Evolutionary conservation across 2,888 invertebrate genomes (phyloP).

Genomic region (Nyleta sp.): DNA sequence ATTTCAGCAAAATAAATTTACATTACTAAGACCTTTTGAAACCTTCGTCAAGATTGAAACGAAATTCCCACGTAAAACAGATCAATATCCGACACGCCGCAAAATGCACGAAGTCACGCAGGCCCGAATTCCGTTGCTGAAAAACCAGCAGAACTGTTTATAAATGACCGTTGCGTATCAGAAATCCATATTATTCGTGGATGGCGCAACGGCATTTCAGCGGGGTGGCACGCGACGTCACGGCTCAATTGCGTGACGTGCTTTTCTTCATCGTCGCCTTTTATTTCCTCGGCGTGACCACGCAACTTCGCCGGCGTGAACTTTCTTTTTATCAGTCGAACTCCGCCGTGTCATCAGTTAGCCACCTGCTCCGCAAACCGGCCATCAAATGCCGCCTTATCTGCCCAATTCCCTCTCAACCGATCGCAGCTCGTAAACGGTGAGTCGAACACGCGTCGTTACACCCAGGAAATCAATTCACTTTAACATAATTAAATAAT

Average conservation of each 20-base stretch:
- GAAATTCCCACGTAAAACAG: too few species aligned
- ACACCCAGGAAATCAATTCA: too few species aligned
- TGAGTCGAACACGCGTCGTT: background rate
- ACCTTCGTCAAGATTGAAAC: too few species aligned
- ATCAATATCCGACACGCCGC: too few species aligned
- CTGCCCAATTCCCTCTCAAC: background rate
- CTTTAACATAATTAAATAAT: too few species aligned
- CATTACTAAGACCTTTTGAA: too few species aligned
- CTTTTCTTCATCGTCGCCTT: conserved; percentile 50
- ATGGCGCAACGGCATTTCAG: conserved; percentile 35
- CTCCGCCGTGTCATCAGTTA: conserved; percentile 37
- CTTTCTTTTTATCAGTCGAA: conserved; percentile 58
- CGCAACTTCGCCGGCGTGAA: conserved; percentile 36
- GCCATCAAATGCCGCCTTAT: conserved; percentile 7
- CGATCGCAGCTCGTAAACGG: conserved; percentile 16
- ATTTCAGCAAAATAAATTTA: too few species aligned
- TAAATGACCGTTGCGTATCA: conserved; percentile 26
- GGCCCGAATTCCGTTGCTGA: background rate
- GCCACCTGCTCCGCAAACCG: conserved; percentile 7
- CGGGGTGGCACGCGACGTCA: conserved; percentile 38
- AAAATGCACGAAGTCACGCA: background rate
- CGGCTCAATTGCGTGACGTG: conserved; percentile 48
- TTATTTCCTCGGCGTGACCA: conserved; percentile 41
- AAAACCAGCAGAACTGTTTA: background rate
- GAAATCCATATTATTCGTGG: conserved; percentile 25